Evolutionary conservation across 2,888 invertebrate genomes (phyloP).

Genomic region (Pseudanteris insignis): DNA sequence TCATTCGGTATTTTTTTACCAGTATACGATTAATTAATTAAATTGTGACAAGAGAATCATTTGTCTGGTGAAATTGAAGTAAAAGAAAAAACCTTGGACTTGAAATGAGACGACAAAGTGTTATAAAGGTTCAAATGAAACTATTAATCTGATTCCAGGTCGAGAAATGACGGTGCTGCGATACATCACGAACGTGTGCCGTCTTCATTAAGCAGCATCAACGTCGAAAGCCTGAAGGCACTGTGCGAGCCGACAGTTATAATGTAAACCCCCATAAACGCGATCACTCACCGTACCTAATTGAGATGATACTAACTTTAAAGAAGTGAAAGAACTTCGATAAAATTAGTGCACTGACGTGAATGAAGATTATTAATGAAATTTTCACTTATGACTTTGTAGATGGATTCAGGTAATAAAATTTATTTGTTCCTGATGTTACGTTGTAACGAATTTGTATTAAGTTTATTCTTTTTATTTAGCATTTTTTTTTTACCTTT

Average conservation of each 20-base stretch:
- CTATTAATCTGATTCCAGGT: conserved; percentile 14
- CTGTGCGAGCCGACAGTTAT: conserved; percentile 39
- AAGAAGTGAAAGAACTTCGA: conserved; percentile 41
- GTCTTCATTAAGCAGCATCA: conserved; percentile 41
- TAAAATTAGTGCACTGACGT: conserved; percentile 30
- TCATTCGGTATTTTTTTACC: no score
- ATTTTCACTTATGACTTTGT: conserved; percentile 19
- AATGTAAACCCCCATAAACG: conserved; percentile 40
- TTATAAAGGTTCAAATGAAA: conserved; percentile 10
- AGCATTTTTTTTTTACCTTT: no score
- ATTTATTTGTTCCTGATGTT: no score
- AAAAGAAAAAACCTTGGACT: no score
- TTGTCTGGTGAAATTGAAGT: neutral
- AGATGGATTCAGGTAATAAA: conserved; percentile 1
- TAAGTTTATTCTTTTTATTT: no score
- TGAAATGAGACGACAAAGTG: no score
- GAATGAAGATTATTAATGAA: conserved; percentile 26
- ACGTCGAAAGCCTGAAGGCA: conserved; percentile 37
- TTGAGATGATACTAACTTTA: conserved; percentile 41
- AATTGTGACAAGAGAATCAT: neutral
- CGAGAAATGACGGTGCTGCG: conserved; percentile 9
- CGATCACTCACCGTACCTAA: conserved; percentile 42
- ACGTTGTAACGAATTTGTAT: no score
- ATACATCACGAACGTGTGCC: conserved; percentile 35
- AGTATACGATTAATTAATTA: neutral